Conservation (phyloP, 2,797 vertebrate species). For the Dermochelys coriacea region DNA sequence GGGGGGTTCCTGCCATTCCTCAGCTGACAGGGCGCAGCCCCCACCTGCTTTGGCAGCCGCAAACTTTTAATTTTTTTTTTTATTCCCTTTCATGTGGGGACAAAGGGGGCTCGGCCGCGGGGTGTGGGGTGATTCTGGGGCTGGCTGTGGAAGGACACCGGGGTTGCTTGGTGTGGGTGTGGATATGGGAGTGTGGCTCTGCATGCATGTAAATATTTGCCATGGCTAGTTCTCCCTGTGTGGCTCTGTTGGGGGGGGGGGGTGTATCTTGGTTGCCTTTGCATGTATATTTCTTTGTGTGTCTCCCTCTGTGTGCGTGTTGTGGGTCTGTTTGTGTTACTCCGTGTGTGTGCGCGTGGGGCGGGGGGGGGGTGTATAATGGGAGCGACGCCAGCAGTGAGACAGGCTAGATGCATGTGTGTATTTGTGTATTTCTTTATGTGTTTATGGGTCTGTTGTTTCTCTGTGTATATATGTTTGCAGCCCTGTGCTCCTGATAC, state of each 20-base stretch:
- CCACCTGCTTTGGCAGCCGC: neutral
- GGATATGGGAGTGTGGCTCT: neutral
- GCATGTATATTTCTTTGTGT: neutral
- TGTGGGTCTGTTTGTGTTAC: neutral
- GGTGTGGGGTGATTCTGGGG: no score
- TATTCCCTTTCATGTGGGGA: slow-evolving; percentile 41
- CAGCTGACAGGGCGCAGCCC: slow-evolving; percentile 26
- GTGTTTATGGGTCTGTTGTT: neutral
- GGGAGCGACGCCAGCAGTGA: neutral
- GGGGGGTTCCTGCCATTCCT: neutral
- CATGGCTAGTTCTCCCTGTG: neutral
- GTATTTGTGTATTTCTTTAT: neutral
- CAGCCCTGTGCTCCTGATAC: neutral
- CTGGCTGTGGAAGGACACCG: no score
- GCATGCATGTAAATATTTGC: neutral
- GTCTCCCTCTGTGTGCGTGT: neutral
- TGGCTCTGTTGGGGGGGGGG: neutral
- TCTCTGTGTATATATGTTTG: neutral
- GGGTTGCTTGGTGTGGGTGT: no score
- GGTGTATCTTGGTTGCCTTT: neutral
- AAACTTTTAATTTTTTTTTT: slow-evolving; percentile 54
- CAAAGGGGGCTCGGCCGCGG: neutral
- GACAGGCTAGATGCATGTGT: no score
- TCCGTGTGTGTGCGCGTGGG: neutral
- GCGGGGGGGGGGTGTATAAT: neutral